Evolutionary conservation across 2,113 vertebrate species (phyloP), one percentile per base, ranked within the genome.

Genomic region (Columba livia): DNA sequence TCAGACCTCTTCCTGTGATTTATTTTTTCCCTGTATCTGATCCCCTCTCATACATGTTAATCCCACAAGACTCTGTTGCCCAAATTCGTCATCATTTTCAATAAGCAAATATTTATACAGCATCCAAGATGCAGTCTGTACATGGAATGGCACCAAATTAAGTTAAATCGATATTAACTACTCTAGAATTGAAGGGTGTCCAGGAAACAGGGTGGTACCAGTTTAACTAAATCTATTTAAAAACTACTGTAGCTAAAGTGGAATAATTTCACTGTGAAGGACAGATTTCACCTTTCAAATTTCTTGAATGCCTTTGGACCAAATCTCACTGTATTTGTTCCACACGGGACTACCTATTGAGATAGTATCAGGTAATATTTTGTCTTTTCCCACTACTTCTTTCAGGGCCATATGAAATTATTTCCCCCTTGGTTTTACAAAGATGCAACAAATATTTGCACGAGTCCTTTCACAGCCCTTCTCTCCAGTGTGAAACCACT

Each of bases 31-130:
- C 32, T 50, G 9, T 54, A 44, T 48, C 67, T 69, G 57, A 70
- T 57, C 15, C 23, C 26, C 11, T 42, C 42, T 79, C 71, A 53
- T 32, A 29, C 4, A 54, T 56, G 40, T 90, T 75, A 89, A 87
- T 89, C 91, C 89, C 62, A 53, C 60, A 69, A 51, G 36, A 50
- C 10, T 4, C 3, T 38, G 25, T 65, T 83, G 57, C 44, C 75
- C 2, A 1, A 88, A 94, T 83, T 78, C 66, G 51, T 72, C 75
- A 83, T 44, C 61, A 44, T 60, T 93, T 88, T 94, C 61, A 78
- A 56, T n/a, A 84, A 56, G 57, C 69, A 96, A 95, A 94, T 95
- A 94, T 92, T 89, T 93, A 77, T 47, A 61, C 74, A 80, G 64
- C 48, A 71, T 84, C 65, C 2, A 4, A 75, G 79, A 51, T 78